Evolutionary conservation across 2,113 vertebrate genomes (phyloP), one percentile per base, ranked within the genome.

Genomic region (Picathartes gymnocephalus): DNA sequence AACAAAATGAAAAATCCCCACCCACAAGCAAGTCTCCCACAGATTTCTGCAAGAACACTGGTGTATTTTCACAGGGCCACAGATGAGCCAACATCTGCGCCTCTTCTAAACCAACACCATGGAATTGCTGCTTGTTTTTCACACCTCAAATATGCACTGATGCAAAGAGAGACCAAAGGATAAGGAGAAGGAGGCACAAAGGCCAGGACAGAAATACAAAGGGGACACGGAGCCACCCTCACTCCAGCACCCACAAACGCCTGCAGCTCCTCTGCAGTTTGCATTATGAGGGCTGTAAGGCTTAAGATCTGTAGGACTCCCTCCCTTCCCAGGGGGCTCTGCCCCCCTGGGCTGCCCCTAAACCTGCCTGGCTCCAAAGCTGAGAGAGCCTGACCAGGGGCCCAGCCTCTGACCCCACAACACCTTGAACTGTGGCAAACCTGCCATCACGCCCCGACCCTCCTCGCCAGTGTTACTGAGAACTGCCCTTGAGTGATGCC

Each of bases 11-110:
- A 45, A 69, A 65, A 47, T 60, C 80, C 22, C 35, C 8, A 4
- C 73, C 73, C 78, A 71, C 57, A 54, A 81, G 44, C 78, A 66
- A n/a, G 14, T n/a, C 84, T 90, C 87, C 87, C 61, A 47, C 73
- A 40, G 81, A n/a, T 13, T 54, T 27, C 84, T 74, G 51, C 81
- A 79, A 8, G 40, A 84, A 74, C 69, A 39, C 42, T 4, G 68
- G 28, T 7, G 0, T 16, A 6, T 78, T 91, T 92, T 66, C 86
- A 70, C 83, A 81, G 54, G 44, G 48, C 79, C 76, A 51, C 53
- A 68, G 86, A 78, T 0, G 4, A 92, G 61, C 56, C 61, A 61
- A 42, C 62, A 66, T 62, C 89, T 89, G 83, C 0, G 2, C 39
- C 77, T 81, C 72, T 8, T 20, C 27, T 2, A 31, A 88, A 79